Conservation (phyloP, 2,888 invertebrate genomes). For the Autographa pulchrina region DNA sequence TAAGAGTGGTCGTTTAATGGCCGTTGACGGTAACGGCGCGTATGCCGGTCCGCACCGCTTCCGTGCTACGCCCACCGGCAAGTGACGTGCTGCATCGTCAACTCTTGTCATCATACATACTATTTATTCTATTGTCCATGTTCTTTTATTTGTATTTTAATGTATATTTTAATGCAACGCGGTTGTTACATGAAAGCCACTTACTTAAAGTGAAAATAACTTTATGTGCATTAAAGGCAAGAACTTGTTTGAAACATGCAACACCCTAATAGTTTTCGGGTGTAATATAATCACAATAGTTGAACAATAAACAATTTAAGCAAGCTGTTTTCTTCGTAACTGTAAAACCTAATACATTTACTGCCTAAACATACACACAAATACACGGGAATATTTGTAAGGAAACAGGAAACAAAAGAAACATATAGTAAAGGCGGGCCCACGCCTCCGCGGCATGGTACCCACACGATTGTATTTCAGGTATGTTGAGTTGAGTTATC, state of each 20-base stretch:
- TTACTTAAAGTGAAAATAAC: not conserved
- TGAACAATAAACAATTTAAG: slow-evolving; percentile 2
- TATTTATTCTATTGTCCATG: slow-evolving; percentile 1
- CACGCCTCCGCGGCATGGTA: slow-evolving; percentile 74
- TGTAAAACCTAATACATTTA: slow-evolving; percentile 61
- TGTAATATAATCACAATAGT: not conserved
- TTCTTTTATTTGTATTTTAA: not conserved
- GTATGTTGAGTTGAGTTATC: slow-evolving; percentile 86
- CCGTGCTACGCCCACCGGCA: slow-evolving; percentile 76
- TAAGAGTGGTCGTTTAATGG: slow-evolving; percentile 84
- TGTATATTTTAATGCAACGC: not conserved
- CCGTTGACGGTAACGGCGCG: slow-evolving; percentile 81
- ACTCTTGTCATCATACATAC: slow-evolving; percentile 45
- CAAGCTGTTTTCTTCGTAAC: not conserved
- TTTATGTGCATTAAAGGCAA: not conserved
- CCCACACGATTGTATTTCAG: slow-evolving; percentile 84
- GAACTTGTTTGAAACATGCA: not conserved
- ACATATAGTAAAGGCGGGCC: slow-evolving; percentile 72
- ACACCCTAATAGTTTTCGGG: too few relatives aligned
- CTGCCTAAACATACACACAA: slow-evolving; percentile 26
- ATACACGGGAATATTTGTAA: slow-evolving; percentile 58
- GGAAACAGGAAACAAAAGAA: slow-evolving; percentile 66
- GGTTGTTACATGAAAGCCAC: not conserved
- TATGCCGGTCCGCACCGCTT: slow-evolving; percentile 75
- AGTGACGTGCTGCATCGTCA: slow-evolving; percentile 62